Percentiles rank a stretch among this genome's conserved stretches.
Conservation (phyloP, 2,888 invertebrate species). For the Lamellibrachia columna region DNA sequence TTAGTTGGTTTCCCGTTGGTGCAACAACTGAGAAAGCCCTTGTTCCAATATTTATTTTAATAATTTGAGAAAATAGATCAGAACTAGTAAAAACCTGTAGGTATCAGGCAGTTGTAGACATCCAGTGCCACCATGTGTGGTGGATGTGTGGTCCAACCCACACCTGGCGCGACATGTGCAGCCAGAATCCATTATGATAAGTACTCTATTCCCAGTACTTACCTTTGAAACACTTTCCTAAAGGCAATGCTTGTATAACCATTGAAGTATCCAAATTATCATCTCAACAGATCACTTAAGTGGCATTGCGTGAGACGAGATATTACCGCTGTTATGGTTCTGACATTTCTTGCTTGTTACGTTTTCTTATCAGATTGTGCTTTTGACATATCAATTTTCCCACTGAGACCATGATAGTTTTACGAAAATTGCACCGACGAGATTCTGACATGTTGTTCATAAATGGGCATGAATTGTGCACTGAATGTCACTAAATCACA, state of each 20-base stretch:
- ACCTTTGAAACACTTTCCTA: background rate
- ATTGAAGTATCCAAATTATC: background rate
- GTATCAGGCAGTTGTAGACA: background rate
- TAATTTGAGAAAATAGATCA: background rate
- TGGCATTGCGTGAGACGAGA: background rate
- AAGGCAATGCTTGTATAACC: background rate
- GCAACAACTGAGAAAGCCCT: no score
- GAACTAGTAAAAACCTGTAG: background rate
- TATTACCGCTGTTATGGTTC: background rate
- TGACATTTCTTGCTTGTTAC: slow-evolving; percentile 16
- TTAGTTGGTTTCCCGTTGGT: no score
- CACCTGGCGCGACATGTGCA: background rate
- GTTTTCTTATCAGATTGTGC: background rate
- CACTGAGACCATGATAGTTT: background rate
- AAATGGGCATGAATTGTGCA: background rate
- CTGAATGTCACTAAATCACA: background rate
- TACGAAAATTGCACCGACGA: background rate
- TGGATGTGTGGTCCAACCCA: background rate
- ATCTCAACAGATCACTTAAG: background rate
- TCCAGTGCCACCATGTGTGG: background rate
- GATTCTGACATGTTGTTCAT: background rate
- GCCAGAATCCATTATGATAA: slow-evolving; percentile 5
- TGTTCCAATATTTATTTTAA: background rate
- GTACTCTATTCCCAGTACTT: background rate
- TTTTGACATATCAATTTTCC: slow-evolving; percentile 16